These are phyloP conservation scores for Poeciliopsis gracilis DNA, from an alignment of 2,797 vertebrate species.

Conservation along the genomic window DNA sequence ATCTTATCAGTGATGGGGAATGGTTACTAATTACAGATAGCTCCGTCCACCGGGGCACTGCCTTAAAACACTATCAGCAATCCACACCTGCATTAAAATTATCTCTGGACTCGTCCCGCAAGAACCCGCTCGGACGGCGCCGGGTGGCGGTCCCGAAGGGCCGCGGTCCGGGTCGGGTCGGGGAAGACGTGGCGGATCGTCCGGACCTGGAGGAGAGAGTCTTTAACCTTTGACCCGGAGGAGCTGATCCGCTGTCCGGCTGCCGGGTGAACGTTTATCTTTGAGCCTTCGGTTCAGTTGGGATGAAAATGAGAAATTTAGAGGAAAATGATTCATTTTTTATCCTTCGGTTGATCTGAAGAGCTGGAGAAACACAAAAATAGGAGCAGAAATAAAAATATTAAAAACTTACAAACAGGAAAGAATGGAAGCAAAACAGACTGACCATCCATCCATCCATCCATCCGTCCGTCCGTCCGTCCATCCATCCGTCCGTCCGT, in stretches of 20 bases:
- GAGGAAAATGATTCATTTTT: background rate
- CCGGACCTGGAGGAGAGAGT: background rate
- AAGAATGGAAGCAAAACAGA: background rate
- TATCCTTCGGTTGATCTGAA: background rate
- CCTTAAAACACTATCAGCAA: constrained; percentile 84
- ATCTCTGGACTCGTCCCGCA: constrained; percentile 73
- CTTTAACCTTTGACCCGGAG: background rate
- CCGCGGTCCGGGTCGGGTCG: constrained; percentile 24
- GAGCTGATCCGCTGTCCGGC: background rate
- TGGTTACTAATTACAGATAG: constrained; percentile 90
- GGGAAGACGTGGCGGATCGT: constrained; percentile 21
- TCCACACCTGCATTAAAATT: constrained; percentile 80
- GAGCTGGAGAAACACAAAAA: background rate
- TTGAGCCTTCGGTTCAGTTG: background rate
- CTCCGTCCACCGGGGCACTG: constrained; percentile 81
- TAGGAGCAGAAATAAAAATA: background rate
- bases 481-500: rapidly evolving
- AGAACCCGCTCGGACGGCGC: constrained; percentile 11
- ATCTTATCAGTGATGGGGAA: constrained; percentile 88
- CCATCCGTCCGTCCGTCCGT: too few species aligned
- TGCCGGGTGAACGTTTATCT: too few species aligned
- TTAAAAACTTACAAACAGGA: background rate
- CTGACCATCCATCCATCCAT: too few species aligned
- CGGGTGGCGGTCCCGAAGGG: constrained; percentile 6
- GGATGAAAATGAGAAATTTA: background rate